Evolutionary conservation across 2,797 vertebrate genomes (phyloP), one percentile per base, ranked within the genome.

Genomic region (Chrosomus eos): DNA sequence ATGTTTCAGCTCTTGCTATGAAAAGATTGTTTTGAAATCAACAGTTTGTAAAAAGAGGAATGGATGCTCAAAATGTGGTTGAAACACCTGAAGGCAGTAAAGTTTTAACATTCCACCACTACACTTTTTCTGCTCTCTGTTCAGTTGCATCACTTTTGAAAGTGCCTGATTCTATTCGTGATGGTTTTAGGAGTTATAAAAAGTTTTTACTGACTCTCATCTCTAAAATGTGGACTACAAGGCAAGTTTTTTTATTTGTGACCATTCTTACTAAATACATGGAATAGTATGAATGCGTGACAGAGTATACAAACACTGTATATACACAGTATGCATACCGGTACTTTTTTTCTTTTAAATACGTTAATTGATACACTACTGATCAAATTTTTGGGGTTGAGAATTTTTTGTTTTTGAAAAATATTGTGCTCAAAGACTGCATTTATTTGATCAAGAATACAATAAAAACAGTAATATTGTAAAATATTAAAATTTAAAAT

Each of bases 31-130:
- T 72, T 70, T 7, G 40, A 58, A 68, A 38, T 79, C 40, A 74
- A 74, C 43, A 45, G 85, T 74, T 78, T 89, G 60, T 87, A 51
- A 66, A 73, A 84, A 80, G 64, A 77, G 36, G 11, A 87, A 82
- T 70, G 60, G 23, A 82, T 88, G 80, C 92, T 92, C 36, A 88
- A 89, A 91, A 81, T 84, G 80, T 93, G 83, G 87, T 89, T 91
- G 81, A 86, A 89, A 89, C 88, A 84, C 77, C 81, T 88, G 88
- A 31, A 68, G 40, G 86, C 88, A 95, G 93, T 95, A 95, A 95
- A 95, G 91, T 80, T 81, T 86, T 92, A 90, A 94, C 94, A 94
- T 95, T 94, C 93, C 93, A 93, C 89, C 80, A 70, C 82, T 85
- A 64, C 78, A 68, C 10, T 7, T 31, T 74, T 74, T 67, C 28